A percentile compares a stretch with the other conserved stretches of the same genome.
phyloP scores from a whole-genome alignment of 1,140 invertebrate genomes.

The Steinernema feltiae region DNA sequence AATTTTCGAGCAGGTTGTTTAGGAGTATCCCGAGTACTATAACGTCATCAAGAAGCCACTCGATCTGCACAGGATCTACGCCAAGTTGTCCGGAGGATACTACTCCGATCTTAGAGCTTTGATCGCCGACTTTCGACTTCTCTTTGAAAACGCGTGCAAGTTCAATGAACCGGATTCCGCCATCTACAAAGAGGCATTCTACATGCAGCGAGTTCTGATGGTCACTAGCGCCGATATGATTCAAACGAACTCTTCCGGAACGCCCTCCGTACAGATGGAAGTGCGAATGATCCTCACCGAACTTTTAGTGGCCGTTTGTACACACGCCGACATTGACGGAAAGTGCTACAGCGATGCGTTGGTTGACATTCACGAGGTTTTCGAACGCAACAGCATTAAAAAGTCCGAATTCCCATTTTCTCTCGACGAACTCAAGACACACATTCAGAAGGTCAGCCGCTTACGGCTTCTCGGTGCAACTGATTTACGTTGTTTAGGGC shows the following conservation, averaged over 20 bases:
- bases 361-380: slow-evolving; percentile 84
- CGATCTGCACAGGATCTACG: slow-evolving; percentile 77
- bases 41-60: slow-evolving; percentile 89
- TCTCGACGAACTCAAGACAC: slow-evolving; percentile 63
- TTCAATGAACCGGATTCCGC: slow-evolving; percentile 98
- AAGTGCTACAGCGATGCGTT: slow-evolving; percentile 91
- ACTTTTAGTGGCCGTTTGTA: slow-evolving; percentile 86
- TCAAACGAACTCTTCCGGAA: slow-evolving; percentile 63
- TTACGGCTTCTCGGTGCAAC: background rate
- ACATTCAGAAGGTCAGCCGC: slow-evolving; percentile 58
- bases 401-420: slow-evolving; percentile 57
- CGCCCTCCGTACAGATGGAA: slow-evolving; percentile 70
- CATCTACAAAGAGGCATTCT: slow-evolving; percentile 77
- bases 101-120: slow-evolving; percentile 73
- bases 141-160: slow-evolving; percentile 99
- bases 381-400: slow-evolving; percentile 69
- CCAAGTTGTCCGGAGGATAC: slow-evolving; percentile 32
- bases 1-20: slow-evolving; percentile 10
- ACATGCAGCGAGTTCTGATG: background rate
- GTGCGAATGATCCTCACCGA: slow-evolving; percentile 84
- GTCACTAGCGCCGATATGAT: slow-evolving; percentile 57
- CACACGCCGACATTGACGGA: slow-evolving; percentile 83
- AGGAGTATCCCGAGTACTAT: slow-evolving; percentile 92
- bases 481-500: slow-evolving; percentile 60
- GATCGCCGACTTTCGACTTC: slow-evolving; percentile 83